A percentile compares a stretch with the other conserved stretches of the same genome.
These are phyloP conservation scores for Drosophila pseudotakahashii DNA, from an alignment of 2,888 invertebrate species.

Conservation along the genomic window DNA sequence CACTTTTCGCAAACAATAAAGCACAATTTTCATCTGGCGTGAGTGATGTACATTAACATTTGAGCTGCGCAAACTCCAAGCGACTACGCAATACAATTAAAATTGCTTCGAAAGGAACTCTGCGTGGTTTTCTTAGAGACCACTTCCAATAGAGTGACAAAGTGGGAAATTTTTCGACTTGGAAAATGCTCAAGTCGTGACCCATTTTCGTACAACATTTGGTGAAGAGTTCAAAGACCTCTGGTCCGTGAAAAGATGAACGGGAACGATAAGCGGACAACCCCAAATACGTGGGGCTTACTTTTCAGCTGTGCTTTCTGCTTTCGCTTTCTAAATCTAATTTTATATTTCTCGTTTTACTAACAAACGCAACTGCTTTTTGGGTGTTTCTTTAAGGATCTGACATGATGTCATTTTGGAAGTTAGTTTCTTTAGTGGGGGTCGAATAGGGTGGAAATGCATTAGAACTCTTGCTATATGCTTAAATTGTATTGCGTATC, in stretches of 20 bases:
- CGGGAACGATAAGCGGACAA: conserved; percentile 49
- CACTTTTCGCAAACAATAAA: background rate
- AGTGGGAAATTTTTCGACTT: conserved; percentile 57
- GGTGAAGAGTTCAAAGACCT: conserved; percentile 82
- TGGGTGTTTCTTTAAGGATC: conserved; percentile 21
- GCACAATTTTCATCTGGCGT: background rate
- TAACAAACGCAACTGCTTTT: conserved; percentile 71
- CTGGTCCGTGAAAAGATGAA: conserved; percentile 2
- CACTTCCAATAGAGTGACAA: conserved; percentile 9
- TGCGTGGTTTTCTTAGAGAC: conserved; percentile 19
- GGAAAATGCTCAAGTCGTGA: conserved; percentile 70
- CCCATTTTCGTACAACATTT: conserved; percentile 79
- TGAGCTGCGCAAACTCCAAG: too few relatives aligned
- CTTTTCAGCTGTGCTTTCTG: conserved; percentile 58
- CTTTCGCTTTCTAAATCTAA: conserved; percentile 73
- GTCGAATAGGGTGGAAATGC: conserved; percentile 68
- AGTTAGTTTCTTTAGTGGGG: conserved; percentile 26
- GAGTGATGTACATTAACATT: too few relatives aligned
- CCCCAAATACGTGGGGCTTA: conserved; percentile 63
- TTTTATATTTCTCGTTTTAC: conserved; percentile 48
- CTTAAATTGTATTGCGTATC: conserved; percentile 55
- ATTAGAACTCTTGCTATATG: conserved; percentile 47
- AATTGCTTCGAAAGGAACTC: conserved; percentile 8
- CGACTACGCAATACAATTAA: too few relatives aligned
- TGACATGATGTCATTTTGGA: conserved; percentile 66